phyloP scores from a whole-genome alignment of 2,797 vertebrate genomes.

The Brachyrhaphis roseni region DNA sequence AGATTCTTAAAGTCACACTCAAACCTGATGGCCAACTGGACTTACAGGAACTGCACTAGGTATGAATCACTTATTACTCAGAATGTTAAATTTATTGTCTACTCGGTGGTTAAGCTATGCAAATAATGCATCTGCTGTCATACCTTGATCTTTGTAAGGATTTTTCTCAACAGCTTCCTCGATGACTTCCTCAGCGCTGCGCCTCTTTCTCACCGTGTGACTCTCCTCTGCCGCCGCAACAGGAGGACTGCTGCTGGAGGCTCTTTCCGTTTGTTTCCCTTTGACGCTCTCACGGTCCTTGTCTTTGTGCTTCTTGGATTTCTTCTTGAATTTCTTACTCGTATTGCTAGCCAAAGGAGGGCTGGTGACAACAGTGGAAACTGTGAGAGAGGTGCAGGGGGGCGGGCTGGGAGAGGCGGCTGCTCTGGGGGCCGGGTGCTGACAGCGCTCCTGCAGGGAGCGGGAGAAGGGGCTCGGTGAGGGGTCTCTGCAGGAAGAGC shows the following conservation, averaged over 20 bases:
- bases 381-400: slow-evolving; percentile 66
- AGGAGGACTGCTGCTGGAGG: slow-evolving; percentile 48
- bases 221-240: slow-evolving; percentile 51
- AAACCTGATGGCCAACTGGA: neutral
- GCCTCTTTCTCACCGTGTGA: slow-evolving; percentile 72
- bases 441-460: slow-evolving; percentile 57
- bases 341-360: slow-evolving; percentile 53
- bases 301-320: slow-evolving; percentile 87
- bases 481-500: slow-evolving; percentile 83
- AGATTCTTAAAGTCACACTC: neutral
- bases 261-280: slow-evolving; percentile 59
- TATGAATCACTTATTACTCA: neutral
- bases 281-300: slow-evolving; percentile 79
- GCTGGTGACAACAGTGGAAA: slow-evolving; percentile 71
- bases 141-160: slow-evolving; percentile 67
- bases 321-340: slow-evolving; percentile 87
- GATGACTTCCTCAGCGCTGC: slow-evolving; percentile 54
- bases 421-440: slow-evolving; percentile 37
- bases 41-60: too few species aligned
- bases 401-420: slow-evolving; percentile 53
- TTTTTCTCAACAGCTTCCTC: slow-evolving; percentile 46
- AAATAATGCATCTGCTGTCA: slow-evolving; percentile 8
- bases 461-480: slow-evolving; percentile 74
- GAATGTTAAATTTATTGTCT: neutral
- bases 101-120: neutral